Evolutionary conservation across 2,797 vertebrate species (phyloP).

Genomic region (Chloroceryle amazona): DNA sequence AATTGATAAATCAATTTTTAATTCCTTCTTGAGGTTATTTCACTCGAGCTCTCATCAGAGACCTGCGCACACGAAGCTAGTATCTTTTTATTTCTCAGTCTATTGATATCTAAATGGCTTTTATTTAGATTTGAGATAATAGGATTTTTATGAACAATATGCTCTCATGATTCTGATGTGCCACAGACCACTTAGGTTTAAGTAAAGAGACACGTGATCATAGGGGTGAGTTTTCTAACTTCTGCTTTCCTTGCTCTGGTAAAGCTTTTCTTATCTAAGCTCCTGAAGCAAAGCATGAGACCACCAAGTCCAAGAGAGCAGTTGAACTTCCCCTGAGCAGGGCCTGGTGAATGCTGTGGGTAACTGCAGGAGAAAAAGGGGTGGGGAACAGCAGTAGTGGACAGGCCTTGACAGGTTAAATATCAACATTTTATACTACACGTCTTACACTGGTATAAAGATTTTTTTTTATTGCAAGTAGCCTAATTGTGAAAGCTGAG

Average conservation of each 20-base stretch:
- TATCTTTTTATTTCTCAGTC: background rate
- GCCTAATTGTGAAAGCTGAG: background rate
- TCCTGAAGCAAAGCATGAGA: background rate
- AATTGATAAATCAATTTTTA: background rate
- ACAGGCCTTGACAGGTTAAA: background rate
- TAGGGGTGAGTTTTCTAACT: background rate
- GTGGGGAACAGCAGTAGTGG: background rate
- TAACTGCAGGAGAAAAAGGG: background rate
- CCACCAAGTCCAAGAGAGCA: background rate
- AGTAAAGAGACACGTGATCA: fast-evolving
- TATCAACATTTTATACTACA: background rate
- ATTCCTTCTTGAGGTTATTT: background rate
- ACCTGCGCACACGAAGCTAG: background rate
- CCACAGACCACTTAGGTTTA: background rate
- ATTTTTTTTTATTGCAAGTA: background rate
- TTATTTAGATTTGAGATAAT: background rate
- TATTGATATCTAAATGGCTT: background rate
- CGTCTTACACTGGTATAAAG: background rate
- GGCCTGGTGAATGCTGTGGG: background rate
- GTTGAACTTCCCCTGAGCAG: background rate
- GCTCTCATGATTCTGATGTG: background rate
- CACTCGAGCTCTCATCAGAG: background rate
- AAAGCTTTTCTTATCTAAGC: background rate
- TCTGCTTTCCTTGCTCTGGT: background rate
- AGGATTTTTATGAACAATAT: background rate